Conservation (phyloP, 2,797 vertebrate species). For the Pagetopsis macropterus region DNA sequence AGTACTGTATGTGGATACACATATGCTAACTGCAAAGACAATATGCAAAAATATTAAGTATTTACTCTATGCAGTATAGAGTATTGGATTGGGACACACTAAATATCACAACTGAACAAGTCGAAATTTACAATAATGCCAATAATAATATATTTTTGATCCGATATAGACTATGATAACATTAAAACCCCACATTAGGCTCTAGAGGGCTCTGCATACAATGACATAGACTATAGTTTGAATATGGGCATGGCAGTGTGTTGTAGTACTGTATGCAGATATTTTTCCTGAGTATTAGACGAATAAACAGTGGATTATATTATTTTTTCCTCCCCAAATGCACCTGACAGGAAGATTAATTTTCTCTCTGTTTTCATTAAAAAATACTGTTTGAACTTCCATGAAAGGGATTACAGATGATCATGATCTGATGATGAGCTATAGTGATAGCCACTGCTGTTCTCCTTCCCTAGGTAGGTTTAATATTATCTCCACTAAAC, state of each 20-base stretch:
- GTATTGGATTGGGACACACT: background rate
- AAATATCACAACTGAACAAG: background rate
- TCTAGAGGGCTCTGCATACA: background rate
- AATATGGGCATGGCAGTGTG: background rate
- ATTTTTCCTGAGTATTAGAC: background rate
- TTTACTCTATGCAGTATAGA: background rate
- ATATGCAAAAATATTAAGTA: background rate
- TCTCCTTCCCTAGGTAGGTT: slow-evolving; percentile 25
- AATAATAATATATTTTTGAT: background rate
- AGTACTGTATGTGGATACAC: background rate
- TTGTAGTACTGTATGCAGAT: background rate
- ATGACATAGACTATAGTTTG: background rate
- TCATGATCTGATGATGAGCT: background rate
- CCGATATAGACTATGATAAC: background rate
- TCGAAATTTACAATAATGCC: background rate
- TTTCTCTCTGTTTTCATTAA: background rate
- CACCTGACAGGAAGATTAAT: background rate
- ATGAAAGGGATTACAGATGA: slow-evolving; percentile 13
- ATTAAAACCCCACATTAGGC: background rate
- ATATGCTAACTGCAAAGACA: background rate
- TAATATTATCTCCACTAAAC: slow-evolving; percentile 14
- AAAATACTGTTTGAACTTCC: slow-evolving; percentile 13
- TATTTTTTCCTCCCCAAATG: background rate
- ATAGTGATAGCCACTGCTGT: background rate
- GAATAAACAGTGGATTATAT: background rate